Evolutionary conservation across 2,113 vertebrate species (phyloP), one percentile per base, ranked within the genome.

Genomic region (Hirundichthys speculiger): DNA sequence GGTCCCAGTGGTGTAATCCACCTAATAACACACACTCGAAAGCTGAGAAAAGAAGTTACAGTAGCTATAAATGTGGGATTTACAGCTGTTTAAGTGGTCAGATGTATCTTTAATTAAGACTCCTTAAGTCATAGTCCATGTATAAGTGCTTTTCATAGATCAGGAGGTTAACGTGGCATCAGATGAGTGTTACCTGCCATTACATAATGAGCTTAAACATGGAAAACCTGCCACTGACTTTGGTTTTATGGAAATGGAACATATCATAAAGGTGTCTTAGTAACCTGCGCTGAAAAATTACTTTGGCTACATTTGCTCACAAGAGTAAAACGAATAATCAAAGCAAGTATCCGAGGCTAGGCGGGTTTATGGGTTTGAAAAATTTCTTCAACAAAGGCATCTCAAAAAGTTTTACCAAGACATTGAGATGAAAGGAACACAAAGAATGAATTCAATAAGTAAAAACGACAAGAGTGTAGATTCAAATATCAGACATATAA

Each of bases 1-100:
- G 79, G 83, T 88, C 87, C 88, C 80, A 85, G 83, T 88, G 84
- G 87, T 90, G 69, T 70, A 91, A 94, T 93, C 91, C 71, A 50
- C 25, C 59, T 69, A 63, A 82, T 82, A 45, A 49, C 48, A 64
- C 46, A 70, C 49, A 65, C 51, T 24, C 50, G 47, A 58, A 24
- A 51, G 25, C 0, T 53, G 25, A 46, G 38, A 39, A 6, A 22
- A 57, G 11, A 46, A 27, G 40, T 13, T 43, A 41, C 25, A 55
- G 19, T 55, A 13, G n/a, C 38, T 13, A 46, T 3, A 61, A 3
- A 9, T 40, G 27, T 52, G 6, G 34, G 13, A 8, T 51, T 40
- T 34, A 54, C 57, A 20, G 38, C 13, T 42, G 15, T 47, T 59
- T 18, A 67, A 14, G 18, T 20, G 20, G 9, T 40, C 42, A 40